These are phyloP conservation scores for Meandrusa payeni DNA, from an alignment of 2,888 invertebrate genomes.

Conservation along the genomic window DNA sequence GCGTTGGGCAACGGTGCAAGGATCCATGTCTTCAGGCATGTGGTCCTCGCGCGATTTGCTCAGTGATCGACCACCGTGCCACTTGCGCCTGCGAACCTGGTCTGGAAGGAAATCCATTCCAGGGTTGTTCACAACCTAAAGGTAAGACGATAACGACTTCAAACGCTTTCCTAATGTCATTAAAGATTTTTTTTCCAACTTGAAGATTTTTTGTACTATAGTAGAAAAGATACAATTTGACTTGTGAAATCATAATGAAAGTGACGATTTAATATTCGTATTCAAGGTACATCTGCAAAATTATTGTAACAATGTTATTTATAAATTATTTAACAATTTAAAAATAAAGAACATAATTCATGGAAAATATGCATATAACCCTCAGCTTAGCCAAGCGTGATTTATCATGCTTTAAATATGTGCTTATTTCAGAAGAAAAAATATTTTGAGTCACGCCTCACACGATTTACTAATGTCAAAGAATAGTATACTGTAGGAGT, in stretches of 20 bases:
- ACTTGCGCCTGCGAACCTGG: slow-evolving; percentile 83
- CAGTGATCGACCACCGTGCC: slow-evolving; percentile 83
- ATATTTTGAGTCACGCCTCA: slow-evolving; percentile 62
- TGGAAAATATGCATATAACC: slow-evolving; percentile 58
- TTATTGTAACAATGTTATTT: slow-evolving; percentile 8
- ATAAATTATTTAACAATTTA: slow-evolving; percentile 13
- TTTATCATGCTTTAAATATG: slow-evolving; percentile 65
- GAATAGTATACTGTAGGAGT: slow-evolving; percentile 53
- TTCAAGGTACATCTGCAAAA: slow-evolving; percentile 14
- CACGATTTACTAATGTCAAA: slow-evolving; percentile 66
- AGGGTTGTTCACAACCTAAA: slow-evolving; percentile 69
- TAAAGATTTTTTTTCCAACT: background rate
- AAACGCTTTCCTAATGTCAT: slow-evolving; percentile 4
- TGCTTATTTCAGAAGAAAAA: slow-evolving; percentile 55
- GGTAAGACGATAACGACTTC: slow-evolving; percentile 44
- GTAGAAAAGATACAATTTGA: no score
- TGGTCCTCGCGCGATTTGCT: slow-evolving; percentile 79
- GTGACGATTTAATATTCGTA: background rate
- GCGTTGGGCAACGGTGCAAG: slow-evolving; percentile 82
- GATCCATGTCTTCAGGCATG: slow-evolving; percentile 86
- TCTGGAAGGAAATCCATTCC: slow-evolving; percentile 83
- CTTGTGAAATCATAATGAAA: slow-evolving; percentile 3
- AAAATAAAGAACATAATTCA: slow-evolving; percentile 4
- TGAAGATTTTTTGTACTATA: background rate
- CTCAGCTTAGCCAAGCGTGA: slow-evolving; percentile 75